Evolutionary conservation across 2,113 vertebrate species (phyloP).

Genomic region (Hystrix cristata): DNA sequence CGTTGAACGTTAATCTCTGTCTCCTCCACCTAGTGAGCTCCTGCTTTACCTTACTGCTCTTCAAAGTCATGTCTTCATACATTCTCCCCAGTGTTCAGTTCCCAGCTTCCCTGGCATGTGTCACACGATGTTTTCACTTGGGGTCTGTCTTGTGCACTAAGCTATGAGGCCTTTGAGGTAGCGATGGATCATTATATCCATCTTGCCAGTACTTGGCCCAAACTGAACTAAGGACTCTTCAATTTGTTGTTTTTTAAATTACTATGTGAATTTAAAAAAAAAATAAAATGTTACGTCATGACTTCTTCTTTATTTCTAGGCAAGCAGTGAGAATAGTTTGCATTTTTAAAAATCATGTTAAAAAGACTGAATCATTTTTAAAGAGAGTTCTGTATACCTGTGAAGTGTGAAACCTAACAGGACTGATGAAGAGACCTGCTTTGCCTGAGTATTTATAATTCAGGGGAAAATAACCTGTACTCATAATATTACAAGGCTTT

Average conservation of each 20-base stretch:
- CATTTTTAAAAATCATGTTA: background rate
- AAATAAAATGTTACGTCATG: background rate
- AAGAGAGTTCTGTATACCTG: background rate
- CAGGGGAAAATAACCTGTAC: background rate
- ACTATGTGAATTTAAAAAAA: background rate
- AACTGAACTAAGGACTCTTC: background rate
- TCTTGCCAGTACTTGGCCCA: background rate
- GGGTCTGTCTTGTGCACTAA: background rate
- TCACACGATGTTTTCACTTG: background rate
- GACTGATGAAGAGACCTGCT: background rate
- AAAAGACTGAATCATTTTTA: background rate
- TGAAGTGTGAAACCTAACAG: background rate
- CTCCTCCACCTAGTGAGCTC: background rate
- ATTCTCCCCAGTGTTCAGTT: background rate
- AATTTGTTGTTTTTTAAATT: background rate
- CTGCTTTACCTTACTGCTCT: background rate
- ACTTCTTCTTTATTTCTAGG: background rate
- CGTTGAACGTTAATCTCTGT: background rate
- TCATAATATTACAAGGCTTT: background rate
- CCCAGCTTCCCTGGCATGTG: background rate
- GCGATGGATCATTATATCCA: background rate
- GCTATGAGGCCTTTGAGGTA: background rate
- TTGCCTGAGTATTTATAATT: background rate
- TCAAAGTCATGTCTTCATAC: background rate
- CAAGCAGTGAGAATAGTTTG: background rate